Percentiles rank a stretch among this genome's conserved stretches.
These are phyloP conservation scores for Drosophila leontia DNA, from an alignment of 1,140 invertebrate genomes.

Conservation along the genomic window DNA sequence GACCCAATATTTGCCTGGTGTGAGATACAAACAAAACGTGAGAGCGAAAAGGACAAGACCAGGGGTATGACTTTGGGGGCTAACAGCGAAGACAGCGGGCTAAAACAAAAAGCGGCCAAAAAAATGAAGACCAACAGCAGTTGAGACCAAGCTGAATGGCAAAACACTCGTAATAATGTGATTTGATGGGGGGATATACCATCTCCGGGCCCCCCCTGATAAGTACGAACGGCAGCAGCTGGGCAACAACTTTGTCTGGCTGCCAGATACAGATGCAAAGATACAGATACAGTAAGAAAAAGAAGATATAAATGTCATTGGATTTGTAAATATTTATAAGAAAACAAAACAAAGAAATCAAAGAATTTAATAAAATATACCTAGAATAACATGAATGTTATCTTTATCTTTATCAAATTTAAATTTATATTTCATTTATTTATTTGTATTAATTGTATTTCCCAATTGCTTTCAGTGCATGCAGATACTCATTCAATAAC, in stretches of 20 bases:
- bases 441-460: not conserved
- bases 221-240: constrained; percentile 46
- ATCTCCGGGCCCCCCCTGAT: not conserved
- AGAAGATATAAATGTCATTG: not conserved
- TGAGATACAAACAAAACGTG: constrained; percentile 56
- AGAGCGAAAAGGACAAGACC: constrained; percentile 24
- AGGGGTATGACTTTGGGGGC: constrained; percentile 18
- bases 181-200: constrained; percentile 61
- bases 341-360: not conserved
- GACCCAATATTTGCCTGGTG: constrained; percentile 74
- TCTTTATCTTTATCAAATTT: not conserved
- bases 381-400: not conserved
- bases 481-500: constrained; percentile 56
- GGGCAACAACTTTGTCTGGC: constrained; percentile 76
- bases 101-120: constrained; percentile 45
- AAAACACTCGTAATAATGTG: constrained; percentile 78
- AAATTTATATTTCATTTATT: not conserved
- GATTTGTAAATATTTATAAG: not conserved
- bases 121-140: constrained; percentile 45
- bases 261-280: constrained; percentile 47
- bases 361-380: too few species aligned
- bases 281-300: constrained; percentile 34
- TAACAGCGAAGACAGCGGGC: constrained; percentile 59
- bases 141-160: constrained; percentile 48
- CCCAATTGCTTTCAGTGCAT: not conserved